Evolutionary conservation across 2,888 invertebrate species (phyloP).

Genomic region (Eupithecia pulchellata): DNA sequence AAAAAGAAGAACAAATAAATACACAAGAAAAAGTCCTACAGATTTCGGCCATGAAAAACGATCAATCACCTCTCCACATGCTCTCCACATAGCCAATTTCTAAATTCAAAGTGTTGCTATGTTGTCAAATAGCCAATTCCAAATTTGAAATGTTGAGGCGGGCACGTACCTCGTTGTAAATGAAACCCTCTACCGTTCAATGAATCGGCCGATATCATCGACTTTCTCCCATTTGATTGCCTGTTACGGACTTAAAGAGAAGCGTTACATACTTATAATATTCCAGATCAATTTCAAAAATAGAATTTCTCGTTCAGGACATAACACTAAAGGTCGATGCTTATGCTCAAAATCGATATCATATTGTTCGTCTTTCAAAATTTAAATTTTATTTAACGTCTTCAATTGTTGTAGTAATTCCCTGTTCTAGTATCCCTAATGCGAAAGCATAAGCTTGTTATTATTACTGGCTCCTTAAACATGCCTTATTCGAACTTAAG

Average conservation of each 20-base stretch:
- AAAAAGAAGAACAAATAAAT: not conserved
- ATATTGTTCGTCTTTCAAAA: too few relatives aligned
- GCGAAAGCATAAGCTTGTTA: too few relatives aligned
- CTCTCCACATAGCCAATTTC: not conserved
- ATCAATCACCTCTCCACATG: not conserved
- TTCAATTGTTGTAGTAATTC: too few relatives aligned
- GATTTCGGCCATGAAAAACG: not conserved
- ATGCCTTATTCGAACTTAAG: too few relatives aligned
- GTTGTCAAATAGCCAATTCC: constrained; percentile 1
- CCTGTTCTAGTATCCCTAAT: too few relatives aligned
- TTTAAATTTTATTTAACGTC: too few relatives aligned
- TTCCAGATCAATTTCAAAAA: too few relatives aligned
- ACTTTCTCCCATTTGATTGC: constrained; percentile 33
- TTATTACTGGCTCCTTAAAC: too few relatives aligned
- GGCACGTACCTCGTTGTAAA: constrained; percentile 35
- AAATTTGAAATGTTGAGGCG: constrained; percentile 19
- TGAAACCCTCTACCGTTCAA: constrained; percentile 25
- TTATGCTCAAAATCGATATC: too few relatives aligned
- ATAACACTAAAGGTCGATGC: too few relatives aligned
- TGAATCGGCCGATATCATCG: constrained; percentile 30
- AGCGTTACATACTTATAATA: not conserved
- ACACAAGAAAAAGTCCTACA: not conserved
- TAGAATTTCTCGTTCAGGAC: too few relatives aligned
- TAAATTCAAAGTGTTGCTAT: not conserved
- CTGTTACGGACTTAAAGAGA: constrained; percentile 31